phyloP scores from a whole-genome alignment of 1,140 invertebrate genomes.

The Drosophila albomicans region DNA sequence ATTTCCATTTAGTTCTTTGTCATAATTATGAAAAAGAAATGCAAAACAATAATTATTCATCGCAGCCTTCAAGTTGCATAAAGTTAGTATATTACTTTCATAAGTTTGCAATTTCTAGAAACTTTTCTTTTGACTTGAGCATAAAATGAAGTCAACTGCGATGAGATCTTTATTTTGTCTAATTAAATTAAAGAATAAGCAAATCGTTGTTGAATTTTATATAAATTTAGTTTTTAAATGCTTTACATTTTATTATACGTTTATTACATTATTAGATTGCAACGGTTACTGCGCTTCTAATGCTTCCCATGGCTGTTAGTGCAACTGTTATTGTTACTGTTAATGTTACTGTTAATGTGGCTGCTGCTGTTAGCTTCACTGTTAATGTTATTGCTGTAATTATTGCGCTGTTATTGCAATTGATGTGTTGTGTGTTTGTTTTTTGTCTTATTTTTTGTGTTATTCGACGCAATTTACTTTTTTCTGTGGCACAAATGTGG shows the following conservation, averaged over 20 bases:
- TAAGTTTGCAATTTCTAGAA: no score
- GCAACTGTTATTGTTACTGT: slow-evolving; percentile 1
- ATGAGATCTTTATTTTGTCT: no score
- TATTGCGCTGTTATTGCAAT: slow-evolving; percentile 3
- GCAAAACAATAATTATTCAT: background rate
- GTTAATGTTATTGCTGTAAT: slow-evolving; percentile 4
- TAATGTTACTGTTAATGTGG: background rate
- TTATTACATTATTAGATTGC: no score
- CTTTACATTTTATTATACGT: no score
- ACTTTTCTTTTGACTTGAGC: no score
- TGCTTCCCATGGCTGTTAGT: background rate
- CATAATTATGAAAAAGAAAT: background rate
- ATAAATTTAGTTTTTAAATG: no score
- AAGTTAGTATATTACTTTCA: no score
- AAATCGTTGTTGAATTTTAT: no score
- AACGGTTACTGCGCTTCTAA: background rate
- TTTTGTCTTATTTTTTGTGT: background rate
- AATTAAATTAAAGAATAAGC: no score
- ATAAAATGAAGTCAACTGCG: no score
- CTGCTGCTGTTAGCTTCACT: background rate
- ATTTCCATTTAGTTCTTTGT: no score
- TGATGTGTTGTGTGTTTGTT: slow-evolving; percentile 11
- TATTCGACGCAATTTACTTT: slow-evolving; percentile 18
- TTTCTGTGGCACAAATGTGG: slow-evolving; percentile 1
- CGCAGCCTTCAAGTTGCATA: no score